Base-by-base conservation (phyloP, 2,113 vertebrate species). In the Aldabrachelys gigantea region DNA sequence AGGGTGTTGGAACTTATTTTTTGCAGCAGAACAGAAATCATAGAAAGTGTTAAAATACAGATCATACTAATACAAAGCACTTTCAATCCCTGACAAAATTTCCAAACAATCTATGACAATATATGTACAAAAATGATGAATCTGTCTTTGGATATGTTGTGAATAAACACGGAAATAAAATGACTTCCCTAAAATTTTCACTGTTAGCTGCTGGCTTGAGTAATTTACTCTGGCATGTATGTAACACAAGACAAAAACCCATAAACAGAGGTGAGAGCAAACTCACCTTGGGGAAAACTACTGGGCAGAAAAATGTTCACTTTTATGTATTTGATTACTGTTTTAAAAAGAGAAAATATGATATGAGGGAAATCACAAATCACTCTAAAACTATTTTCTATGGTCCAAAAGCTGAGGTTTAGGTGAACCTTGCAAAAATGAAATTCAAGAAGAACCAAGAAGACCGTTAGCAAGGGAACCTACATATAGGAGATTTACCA, bases 401-500 rank as follows among this genome's bases (percentile, higher is more conserved):
- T 12, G 1, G 22, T 79, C 76, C 19, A 89, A 14, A 85, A 84
- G 27, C 3, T 38, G 80, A 27, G 2, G 5, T 83, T 88, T 54
- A 79, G 12, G 41, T 6, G 1, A 19, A 44, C 35, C 72, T 59
- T 44, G 56, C 54, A 50, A 88, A 87, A 79, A 50, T 19, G 22
- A 25, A 8, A 2, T 3, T 86, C 0, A 0, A 10, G 35, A 92
- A 88, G 25, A 84, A 6, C 1, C 50, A 78, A 9, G 5, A 16
- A 24, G 19, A 9, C 5, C 81, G 4, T 79, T 62, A 84, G 72
- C 21, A 75, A 75, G 2, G 19, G 62, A 24, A 84, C 5, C 8
- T 89, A 10, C 2, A 88, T 92, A 62, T 8, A 72, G 3, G 10
- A 75, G 35, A 31, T 52, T 87, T 85, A 80, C 35, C 22, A 2